Evolutionary conservation across 2,888 invertebrate species (phyloP), one percentile per base, ranked within the genome.

Genomic region (Trachelus stipa): DNA sequence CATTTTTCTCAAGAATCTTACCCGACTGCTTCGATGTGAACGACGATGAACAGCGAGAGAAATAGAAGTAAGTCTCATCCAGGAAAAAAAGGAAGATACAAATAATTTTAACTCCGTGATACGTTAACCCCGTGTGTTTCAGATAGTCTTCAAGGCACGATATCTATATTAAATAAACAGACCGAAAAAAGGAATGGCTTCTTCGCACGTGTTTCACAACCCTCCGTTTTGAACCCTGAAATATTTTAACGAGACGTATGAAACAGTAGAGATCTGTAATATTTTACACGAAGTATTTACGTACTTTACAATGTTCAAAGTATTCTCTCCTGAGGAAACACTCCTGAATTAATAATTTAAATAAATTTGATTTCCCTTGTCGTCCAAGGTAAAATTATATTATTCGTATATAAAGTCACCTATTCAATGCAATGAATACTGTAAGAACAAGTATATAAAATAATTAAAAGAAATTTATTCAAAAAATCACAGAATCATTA

Each of bases 121-220:
- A 71, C 71, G 34, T 71, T 34, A 31, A 34, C 34, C 71, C 23
- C 71, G 71, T 15, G 12, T 31, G 12, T 34, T 71, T 34, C 31
- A 23, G 34, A 34, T 31, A 71, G 31, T 71, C 31, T 71, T 31
- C 71, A 34, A 34, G 71, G 1, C 23, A 9, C 56, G 23, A 56
- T 56, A 56, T 71, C 15, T 31, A 71, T 71, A 71, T 30, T 71
- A 71, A 71, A 31, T 71, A 71, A 71, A 71, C 71, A 71, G 11
- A 71, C 71, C 71, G 56, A 56, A 56, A 71, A 71, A 71, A 71
- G 71, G 71, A 31, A 71, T 15, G 71, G 12, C 3, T 71, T 33
- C 15, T 71, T 71, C 12, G 9, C 71, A 71, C 71, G 34, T 71
- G 71, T 71, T 12, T 71, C 34, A 4, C 71, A 12, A 74, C 74